Conservation (phyloP, 2,888 invertebrate genomes). For the Lypha dubia region DNA sequence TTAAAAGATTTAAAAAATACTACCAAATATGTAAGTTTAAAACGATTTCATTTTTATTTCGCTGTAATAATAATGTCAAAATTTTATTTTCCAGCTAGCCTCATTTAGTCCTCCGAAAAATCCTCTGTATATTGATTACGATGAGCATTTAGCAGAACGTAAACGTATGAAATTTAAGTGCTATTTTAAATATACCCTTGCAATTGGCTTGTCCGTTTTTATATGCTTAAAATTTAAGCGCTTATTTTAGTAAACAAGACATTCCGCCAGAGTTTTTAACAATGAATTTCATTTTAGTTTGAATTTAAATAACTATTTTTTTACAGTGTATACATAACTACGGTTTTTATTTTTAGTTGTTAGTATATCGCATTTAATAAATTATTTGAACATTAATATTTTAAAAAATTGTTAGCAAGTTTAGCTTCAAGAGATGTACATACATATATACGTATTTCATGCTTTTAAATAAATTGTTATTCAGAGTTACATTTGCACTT, state of each 20-base stretch:
- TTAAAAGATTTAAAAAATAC: constrained; percentile 78
- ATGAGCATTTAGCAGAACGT: constrained; percentile 78
- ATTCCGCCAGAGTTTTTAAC: constrained; percentile 19
- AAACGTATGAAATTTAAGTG: constrained; percentile 77
- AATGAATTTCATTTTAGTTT: background rate
- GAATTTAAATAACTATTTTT: background rate
- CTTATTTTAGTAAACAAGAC: constrained; percentile 73
- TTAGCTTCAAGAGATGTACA: constrained; percentile 40
- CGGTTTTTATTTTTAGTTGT: constrained; percentile 1
- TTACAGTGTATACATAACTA: background rate
- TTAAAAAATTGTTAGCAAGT: constrained; percentile 45
- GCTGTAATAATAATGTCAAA: constrained; percentile 7
- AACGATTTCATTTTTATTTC: background rate
- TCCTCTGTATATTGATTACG: constrained; percentile 81
- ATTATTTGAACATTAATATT: constrained; percentile 25
- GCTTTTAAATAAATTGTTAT: constrained; percentile 7
- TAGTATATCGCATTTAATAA: constrained; percentile 53
- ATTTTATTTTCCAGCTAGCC: constrained; percentile 76
- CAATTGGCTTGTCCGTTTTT: constrained; percentile 80
- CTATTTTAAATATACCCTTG: constrained; percentile 80
- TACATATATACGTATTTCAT: background rate
- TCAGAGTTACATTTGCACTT: constrained; percentile 9
- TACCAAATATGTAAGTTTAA: constrained; percentile 80
- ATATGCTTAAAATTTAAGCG: constrained; percentile 80
- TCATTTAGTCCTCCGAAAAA: constrained; percentile 80